Percentiles rank a stretch among this genome's conserved stretches.
phyloP scores from a whole-genome alignment of 2,888 invertebrate species.

The Villa cingulata region DNA sequence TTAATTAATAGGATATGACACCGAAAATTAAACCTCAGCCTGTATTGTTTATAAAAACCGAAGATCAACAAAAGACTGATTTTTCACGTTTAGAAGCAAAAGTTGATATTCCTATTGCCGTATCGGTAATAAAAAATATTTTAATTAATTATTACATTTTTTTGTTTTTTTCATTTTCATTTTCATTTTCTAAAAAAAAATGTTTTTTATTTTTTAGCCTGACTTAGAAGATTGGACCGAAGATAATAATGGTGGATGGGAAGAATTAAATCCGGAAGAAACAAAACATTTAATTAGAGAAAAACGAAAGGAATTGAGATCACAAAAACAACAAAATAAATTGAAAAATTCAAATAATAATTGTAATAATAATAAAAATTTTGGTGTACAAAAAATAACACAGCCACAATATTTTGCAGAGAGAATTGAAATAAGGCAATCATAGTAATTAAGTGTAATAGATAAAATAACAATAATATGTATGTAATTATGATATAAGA shows the following conservation, averaged over 20 bases:
- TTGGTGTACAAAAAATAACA: neutral
- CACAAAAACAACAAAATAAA: conserved; percentile 24
- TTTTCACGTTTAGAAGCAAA: conserved; percentile 38
- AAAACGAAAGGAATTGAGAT: conserved; percentile 31
- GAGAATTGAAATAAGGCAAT: neutral
- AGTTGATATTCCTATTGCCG: conserved; percentile 36
- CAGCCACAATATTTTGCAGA: neutral
- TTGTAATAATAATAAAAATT: no score
- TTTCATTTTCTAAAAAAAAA: no score
- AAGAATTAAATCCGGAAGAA: conserved; percentile 34
- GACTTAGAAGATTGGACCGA: conserved; percentile 43
- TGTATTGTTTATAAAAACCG: conserved; percentile 38
- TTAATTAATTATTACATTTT: no score
- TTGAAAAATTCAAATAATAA: neutral
- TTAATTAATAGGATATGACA: conserved; percentile 43
- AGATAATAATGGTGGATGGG: conserved; percentile 37
- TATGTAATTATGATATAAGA: no score
- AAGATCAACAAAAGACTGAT: conserved; percentile 21
- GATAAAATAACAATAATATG: no score
- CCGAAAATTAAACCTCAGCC: conserved; percentile 47
- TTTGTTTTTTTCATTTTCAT: neutral
- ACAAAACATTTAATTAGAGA: conserved; percentile 34
- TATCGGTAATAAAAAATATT: conserved; percentile 24
- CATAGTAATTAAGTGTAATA: conserved; percentile 1
- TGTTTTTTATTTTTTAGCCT: conserved; percentile 25